Conservation (phyloP, 2,797 vertebrate genomes). For the Erethizon dorsatum region DNA sequence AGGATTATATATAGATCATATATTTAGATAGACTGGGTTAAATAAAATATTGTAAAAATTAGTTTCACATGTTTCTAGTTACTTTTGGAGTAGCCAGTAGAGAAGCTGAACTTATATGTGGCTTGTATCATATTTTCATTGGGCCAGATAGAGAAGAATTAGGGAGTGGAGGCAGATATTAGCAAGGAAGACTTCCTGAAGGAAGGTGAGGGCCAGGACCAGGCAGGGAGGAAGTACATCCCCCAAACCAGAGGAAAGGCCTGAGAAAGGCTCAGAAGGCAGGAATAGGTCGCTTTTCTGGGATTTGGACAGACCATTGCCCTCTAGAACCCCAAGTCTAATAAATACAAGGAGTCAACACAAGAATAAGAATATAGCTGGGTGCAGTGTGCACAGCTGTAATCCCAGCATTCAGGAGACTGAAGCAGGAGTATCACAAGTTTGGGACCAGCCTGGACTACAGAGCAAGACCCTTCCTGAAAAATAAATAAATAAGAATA, state of each 20-base stretch:
- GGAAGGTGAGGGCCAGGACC: background rate
- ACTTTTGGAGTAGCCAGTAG: background rate
- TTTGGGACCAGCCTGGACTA: background rate
- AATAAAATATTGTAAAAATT: constrained; percentile 57
- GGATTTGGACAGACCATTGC: constrained; percentile 19
- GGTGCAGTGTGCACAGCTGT: background rate
- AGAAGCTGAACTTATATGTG: constrained; percentile 34
- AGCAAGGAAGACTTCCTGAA: constrained; percentile 42
- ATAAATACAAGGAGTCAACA: background rate
- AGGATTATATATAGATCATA: background rate
- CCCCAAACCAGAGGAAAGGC: background rate
- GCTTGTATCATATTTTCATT: constrained; percentile 49
- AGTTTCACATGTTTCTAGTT: constrained; percentile 13
- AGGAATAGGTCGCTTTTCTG: background rate
- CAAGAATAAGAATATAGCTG: background rate
- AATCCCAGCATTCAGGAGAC: background rate
- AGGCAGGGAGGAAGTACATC: background rate
- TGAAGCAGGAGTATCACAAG: background rate
- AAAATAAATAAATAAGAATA: background rate
- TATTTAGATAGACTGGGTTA: constrained; percentile 1
- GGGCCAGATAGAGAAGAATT: constrained; percentile 36
- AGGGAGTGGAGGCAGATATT: background rate
- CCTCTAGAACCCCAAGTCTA: constrained; percentile 28
- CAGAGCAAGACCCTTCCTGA: background rate
- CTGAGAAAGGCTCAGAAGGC: background rate